A percentile compares a stretch with the other conserved stretches of the same genome.
Conservation (phyloP, 2,888 invertebrate species). For the Falcaria lacertinaria region DNA sequence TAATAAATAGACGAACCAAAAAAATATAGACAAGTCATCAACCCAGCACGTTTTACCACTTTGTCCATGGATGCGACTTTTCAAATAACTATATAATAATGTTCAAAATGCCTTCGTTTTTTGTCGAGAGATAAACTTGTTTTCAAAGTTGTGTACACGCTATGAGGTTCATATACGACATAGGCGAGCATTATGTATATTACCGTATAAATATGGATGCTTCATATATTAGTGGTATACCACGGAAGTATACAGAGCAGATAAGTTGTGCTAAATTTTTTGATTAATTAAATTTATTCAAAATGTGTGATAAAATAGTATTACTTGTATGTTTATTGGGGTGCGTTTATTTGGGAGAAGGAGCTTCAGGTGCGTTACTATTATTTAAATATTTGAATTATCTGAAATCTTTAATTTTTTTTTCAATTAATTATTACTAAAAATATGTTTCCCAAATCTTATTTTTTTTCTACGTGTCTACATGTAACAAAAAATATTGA, state of each 20-base stretch:
- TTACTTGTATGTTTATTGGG: not conserved
- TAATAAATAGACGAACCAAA: too few relatives aligned
- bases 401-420: too few relatives aligned
- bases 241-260: not conserved
- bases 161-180: not conserved
- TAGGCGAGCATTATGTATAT: not conserved
- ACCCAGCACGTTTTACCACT: too few relatives aligned
- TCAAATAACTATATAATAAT: too few relatives aligned
- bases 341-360: not conserved
- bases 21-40: too few relatives aligned
- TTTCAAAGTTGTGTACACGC: not conserved
- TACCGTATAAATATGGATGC: not conserved
- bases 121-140: not conserved
- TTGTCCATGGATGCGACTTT: too few relatives aligned
- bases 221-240: not conserved
- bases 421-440: too few relatives aligned
- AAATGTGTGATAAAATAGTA: not conserved
- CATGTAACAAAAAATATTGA: too few relatives aligned
- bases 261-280: not conserved
- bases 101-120: not conserved
- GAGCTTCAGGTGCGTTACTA: not conserved
- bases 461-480: too few relatives aligned
- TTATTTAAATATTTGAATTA: too few relatives aligned
- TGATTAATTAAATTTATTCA: not conserved
- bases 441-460: too few relatives aligned